Evolutionary conservation across 2,888 invertebrate species (phyloP), one percentile per base, ranked within the genome.

Genomic region (Frankliniella intonsa): DNA sequence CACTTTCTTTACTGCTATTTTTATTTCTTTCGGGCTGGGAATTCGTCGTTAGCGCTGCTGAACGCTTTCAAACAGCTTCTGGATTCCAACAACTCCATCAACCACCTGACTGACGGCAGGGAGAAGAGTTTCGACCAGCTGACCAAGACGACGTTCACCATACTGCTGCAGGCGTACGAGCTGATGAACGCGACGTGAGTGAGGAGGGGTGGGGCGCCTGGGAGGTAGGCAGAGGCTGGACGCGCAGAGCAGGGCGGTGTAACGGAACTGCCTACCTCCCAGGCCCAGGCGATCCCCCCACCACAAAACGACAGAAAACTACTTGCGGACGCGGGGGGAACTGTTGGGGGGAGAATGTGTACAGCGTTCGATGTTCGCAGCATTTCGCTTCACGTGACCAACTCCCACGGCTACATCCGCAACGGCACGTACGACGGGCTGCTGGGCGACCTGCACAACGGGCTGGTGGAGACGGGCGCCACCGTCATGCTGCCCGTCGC

Each of bases 171-270:
- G 69, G 69, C 69, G 5, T 69, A 69, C 69, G 69, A 69, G 69
- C 69, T 69, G 9, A 69, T 69, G 69, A 69, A 69, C 69, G 69
- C 69, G 11, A 69, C 69, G 69, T 69, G 69, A 69, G 69, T 69
- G 65, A 17, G 38, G 38, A n/a, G n/a, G n/a, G n/a, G 2, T 38
- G 38, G 38, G 38, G 38, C 38, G 38, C 38, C 38, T 38, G 38
- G 38, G 38, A 5, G 38, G 38, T 38, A 38, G 38, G 38, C 38
- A 38, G 38, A 5, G 38, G 38, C 38, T 38, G 38, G 38, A 38
- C 38, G 38, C 38, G 5, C 38, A 2, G 38, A 38, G 38, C 38
- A 38, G 3, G 38, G 38, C 38, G 38, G 38, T 38, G 38, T 5
- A 38, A 38, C 38, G 5, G 38, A 5, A 38, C 38, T 38, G 38